These are phyloP conservation scores for Euura lappo DNA, from an alignment of 1,140 invertebrate genomes.

Conservation along the genomic window DNA sequence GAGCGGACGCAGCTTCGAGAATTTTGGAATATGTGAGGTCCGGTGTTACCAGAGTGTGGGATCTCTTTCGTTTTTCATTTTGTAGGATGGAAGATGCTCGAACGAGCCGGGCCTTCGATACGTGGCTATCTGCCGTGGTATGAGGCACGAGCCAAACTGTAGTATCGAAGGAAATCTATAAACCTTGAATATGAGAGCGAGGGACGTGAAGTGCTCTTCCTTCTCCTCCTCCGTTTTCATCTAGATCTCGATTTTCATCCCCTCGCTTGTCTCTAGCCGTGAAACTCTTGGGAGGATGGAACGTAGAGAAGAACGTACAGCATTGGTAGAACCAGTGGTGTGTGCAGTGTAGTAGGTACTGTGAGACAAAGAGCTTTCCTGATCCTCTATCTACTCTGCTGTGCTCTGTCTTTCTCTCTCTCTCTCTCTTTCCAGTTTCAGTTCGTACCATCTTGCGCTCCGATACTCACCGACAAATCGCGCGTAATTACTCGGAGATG, in stretches of 20 bases:
- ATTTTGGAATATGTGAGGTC: too few species aligned
- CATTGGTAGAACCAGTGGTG: too few species aligned
- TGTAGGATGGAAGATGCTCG: too few species aligned
- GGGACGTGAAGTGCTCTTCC: slow-evolving; percentile 10
- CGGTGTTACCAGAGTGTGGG: too few species aligned
- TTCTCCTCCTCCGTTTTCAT: slow-evolving; percentile 6
- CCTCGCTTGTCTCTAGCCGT: slow-evolving; percentile 8
- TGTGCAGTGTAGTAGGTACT: too few species aligned
- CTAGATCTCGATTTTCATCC: slow-evolving; percentile 19
- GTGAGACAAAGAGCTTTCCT: too few species aligned
- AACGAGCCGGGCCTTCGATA: too few species aligned
- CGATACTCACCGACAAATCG: not conserved
- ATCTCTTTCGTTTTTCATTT: too few species aligned
- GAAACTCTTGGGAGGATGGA: not conserved
- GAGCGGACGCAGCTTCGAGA: not conserved
- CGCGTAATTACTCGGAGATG: slow-evolving; percentile 9
- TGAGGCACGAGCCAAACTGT: not conserved
- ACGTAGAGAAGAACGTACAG: too few species aligned
- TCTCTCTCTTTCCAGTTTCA: slow-evolving; percentile 17
- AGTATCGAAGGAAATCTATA: slow-evolving; percentile 29
- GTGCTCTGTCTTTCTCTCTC: slow-evolving; percentile 17
- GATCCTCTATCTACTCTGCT: not conserved
- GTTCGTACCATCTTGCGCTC: not conserved
- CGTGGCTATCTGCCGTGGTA: too few species aligned
- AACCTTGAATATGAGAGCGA: slow-evolving; percentile 24